phyloP scores from a whole-genome alignment of 1,140 invertebrate species.

The Thaumatotibia leucotreta region DNA sequence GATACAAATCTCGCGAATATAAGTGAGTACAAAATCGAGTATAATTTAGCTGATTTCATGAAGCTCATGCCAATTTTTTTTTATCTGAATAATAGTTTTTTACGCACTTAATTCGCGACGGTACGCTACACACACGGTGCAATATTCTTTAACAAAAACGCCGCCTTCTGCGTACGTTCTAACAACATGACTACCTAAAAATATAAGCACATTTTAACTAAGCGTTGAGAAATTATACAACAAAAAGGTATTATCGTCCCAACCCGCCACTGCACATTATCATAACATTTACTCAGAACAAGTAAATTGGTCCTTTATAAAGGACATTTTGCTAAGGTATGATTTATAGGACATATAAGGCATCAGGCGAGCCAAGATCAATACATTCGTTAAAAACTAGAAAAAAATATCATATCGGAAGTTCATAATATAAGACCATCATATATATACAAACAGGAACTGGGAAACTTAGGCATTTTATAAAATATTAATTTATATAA shows the following conservation, averaged over 20 bases:
- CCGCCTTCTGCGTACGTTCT: background rate
- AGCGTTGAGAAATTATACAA: background rate
- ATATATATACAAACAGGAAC: background rate
- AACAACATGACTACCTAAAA: background rate
- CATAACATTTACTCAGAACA: no score
- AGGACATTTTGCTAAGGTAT: background rate
- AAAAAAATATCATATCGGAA: background rate
- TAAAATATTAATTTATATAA: constrained; percentile 11
- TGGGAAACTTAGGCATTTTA: background rate
- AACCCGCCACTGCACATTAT: no score
- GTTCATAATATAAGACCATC: background rate
- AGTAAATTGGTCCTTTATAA: background rate
- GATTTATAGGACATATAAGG: background rate
- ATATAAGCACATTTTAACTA: background rate
- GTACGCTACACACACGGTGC: background rate
- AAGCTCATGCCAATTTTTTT: background rate
- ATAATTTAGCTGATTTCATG: background rate
- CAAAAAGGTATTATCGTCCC: background rate
- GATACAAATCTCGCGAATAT: background rate
- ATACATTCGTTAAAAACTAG: background rate
- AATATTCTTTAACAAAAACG: background rate
- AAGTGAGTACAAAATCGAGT: background rate
- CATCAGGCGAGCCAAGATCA: background rate
- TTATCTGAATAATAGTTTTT: background rate
- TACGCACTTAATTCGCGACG: background rate